Base-by-base conservation (phyloP, 1,140 invertebrate species). In the Brachionus rubens region DNA sequence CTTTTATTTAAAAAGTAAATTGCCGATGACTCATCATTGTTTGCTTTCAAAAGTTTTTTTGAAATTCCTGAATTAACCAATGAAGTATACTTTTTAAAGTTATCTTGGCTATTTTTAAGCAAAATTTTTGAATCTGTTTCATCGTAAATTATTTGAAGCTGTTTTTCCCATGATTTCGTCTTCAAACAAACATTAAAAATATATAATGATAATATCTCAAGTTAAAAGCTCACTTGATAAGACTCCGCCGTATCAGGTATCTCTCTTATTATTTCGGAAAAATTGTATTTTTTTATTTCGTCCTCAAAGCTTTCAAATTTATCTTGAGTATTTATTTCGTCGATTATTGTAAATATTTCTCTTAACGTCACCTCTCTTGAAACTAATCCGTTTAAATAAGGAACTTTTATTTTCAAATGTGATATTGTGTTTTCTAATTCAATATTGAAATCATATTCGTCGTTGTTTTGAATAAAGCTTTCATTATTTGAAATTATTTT, bases 71-170 rank as follows among this genome's bases (percentile, higher is more conserved):
- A 65, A 21, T 65, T 16, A 43, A 43, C 9, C 12, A 43, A 7
- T 24, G 40, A 46, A 16, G 24, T 24, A 65, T 65, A 65, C 2
- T 21, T 65, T 3, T 19, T 1, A 43, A 24, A 65, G n/a, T 24
- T 43, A 12, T 16, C 19, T 43, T 24, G 3, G n/a, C 59, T 65
- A 7, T 65, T 2, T 16, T 12, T n/a, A 36, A 19, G 19, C 7
- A 72, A 40, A 19, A 28, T 19, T 3, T 50, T 24, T 9, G 16
- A 24, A 50, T 72, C 68, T 16, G 46, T n/a, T 50, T 72, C 68
- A 50, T 72, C 68, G 50, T 50, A 72, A 30, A 72, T 72, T 19
- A 72, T 72, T 54, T 72, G 68, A 2, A 72, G n/a, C 1, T 72
- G 68, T 26, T 72, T 72, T 72, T 72, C 68, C 68, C 68, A 72